These are phyloP conservation scores for Malurus melanocephalus DNA, from an alignment of 2,113 vertebrate genomes.

Conservation along the genomic window DNA sequence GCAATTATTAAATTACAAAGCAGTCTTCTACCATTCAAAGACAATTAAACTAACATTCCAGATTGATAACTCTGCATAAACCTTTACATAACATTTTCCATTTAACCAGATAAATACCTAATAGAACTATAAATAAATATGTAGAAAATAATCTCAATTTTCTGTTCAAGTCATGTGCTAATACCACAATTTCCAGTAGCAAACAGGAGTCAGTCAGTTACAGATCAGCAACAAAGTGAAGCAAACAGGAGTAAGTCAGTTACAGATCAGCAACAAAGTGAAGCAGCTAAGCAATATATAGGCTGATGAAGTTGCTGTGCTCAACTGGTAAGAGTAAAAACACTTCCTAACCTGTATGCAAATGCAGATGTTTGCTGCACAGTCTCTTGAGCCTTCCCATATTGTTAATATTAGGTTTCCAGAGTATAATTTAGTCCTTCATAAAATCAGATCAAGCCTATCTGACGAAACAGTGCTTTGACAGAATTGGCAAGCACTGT, in stretches of 20 bases:
- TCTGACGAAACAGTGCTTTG: background rate
- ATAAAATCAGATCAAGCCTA: background rate
- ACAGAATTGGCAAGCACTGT: background rate
- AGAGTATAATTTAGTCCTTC: background rate
- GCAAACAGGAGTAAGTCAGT: background rate
- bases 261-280: background rate
- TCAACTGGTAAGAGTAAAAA: background rate
- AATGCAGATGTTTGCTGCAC: background rate
- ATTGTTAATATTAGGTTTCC: background rate
- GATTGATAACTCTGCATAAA: background rate
- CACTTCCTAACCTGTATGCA: background rate
- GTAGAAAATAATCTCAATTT: background rate
- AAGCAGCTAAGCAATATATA: background rate
- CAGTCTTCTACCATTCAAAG: slow-evolving; percentile 4
- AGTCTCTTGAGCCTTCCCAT: background rate
- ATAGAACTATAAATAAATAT: background rate
- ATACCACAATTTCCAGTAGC: background rate
- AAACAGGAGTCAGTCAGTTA: background rate
- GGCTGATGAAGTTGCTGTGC: background rate
- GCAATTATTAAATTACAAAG: slow-evolving; percentile 21
- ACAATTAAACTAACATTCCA: background rate
- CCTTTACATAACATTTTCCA: background rate
- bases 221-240: background rate
- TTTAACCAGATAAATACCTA: background rate
- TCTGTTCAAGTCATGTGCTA: background rate